These are phyloP conservation scores for Heliconius erato DNA, from an alignment of 2,888 invertebrate genomes.

Conservation along the genomic window DNA sequence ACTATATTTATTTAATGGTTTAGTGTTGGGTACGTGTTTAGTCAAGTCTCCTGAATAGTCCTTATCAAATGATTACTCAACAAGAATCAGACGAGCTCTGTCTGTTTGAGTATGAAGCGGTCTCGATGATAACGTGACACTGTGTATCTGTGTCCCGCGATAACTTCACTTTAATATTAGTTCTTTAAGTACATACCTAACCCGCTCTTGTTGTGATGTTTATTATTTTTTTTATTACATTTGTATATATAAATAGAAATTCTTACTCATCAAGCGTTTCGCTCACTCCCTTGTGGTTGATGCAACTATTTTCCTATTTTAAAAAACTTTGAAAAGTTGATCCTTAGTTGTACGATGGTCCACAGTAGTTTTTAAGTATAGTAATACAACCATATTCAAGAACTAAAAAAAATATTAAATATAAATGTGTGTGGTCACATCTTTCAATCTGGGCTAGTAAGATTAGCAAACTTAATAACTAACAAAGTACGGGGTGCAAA, in stretches of 20 bases:
- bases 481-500: background rate
- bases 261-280: no score
- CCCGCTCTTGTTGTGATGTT: background rate
- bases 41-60: conserved; percentile 41
- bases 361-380: no score
- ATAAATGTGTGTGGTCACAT: no score
- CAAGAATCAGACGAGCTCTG: conserved; percentile 32
- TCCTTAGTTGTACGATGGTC: no score
- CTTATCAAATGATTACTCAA: conserved; percentile 41
- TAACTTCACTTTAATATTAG: background rate
- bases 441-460: background rate
- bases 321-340: no score
- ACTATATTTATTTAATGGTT: background rate
- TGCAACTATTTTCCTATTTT: no score
- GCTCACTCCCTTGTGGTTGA: no score
- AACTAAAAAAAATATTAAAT: background rate
- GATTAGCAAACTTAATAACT: background rate
- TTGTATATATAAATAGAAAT: background rate
- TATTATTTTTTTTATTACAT: background rate
- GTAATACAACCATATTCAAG: no score
- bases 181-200: background rate
- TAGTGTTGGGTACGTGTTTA: conserved; percentile 21
- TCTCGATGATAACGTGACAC: conserved; percentile 31
- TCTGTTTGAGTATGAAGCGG: conserved; percentile 33
- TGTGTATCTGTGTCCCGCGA: conserved; percentile 9